These are phyloP conservation scores for Poeciliopsis gracilis DNA, from an alignment of 2,797 vertebrate species.

Conservation along the genomic window DNA sequence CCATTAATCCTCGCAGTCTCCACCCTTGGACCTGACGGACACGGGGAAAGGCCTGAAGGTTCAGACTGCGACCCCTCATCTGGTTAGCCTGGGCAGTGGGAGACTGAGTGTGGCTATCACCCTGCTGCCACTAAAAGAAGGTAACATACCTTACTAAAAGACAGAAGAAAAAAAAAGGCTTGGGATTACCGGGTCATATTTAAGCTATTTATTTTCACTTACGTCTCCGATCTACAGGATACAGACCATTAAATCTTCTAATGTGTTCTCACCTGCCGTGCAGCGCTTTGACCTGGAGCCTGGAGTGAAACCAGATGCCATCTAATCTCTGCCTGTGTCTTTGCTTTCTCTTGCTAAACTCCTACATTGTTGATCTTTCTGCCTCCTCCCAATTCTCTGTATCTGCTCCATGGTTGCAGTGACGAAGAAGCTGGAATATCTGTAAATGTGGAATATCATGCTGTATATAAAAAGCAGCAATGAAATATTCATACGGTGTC, in stretches of 20 bases:
- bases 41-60: conserved; percentile 84
- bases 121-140: conserved; percentile 83
- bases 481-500: background rate
- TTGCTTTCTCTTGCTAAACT: conserved; percentile 18
- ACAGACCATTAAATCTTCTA: conserved; percentile 6
- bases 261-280: conserved; percentile 21
- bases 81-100: conserved; percentile 85
- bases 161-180: conserved; percentile 3
- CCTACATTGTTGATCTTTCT: background rate
- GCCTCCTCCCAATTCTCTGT: background rate
- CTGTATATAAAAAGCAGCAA: background rate
- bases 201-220: conserved; percentile 19
- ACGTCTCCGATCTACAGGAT: background rate
- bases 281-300: conserved; percentile 14
- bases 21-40: conserved; percentile 81
- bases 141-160: conserved; percentile 56
- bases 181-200: conserved; percentile 12
- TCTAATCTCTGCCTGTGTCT: background rate
- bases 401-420: background rate
- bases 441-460: background rate
- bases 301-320: conserved; percentile 20
- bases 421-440: background rate
- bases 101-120: conserved; percentile 85
- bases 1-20: conserved; percentile 64
- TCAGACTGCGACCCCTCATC: conserved; percentile 81